These are phyloP conservation scores for Phyllostomus hastatus DNA, from an alignment of 2,113 vertebrate genomes.

Conservation along the genomic window DNA sequence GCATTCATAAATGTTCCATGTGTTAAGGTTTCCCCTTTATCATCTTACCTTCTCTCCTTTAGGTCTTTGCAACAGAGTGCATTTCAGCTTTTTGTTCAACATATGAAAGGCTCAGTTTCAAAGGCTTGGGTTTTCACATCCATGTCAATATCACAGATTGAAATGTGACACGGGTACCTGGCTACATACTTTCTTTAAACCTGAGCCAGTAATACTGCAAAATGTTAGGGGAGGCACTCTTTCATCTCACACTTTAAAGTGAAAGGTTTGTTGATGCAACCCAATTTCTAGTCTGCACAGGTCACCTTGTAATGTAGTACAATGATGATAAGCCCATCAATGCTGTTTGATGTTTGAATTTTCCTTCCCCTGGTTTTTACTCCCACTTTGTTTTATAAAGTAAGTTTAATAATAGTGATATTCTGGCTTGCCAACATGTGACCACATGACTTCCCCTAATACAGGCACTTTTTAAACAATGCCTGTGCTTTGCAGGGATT, in stretches of 20 bases:
- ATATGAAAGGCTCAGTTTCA: conserved; percentile 83
- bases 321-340: conserved; percentile 69
- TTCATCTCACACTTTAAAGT: conserved; percentile 85
- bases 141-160: conserved; percentile 80
- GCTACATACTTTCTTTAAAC: conserved; percentile 84
- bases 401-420: conserved; percentile 68
- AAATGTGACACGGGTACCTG: conserved; percentile 82
- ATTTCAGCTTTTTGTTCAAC: conserved; percentile 76
- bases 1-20: conserved; percentile 51
- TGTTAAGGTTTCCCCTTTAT: conserved; percentile 73
- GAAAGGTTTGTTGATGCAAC: conserved; percentile 83
- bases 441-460: conserved; percentile 61
- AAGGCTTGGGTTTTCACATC: conserved; percentile 80
- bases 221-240: conserved; percentile 73
- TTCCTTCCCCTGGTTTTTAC: neutral
- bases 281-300: conserved; percentile 84
- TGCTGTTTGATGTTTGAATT: conserved; percentile 76
- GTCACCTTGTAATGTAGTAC: conserved; percentile 79
- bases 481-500: conserved; percentile 49
- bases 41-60: conserved; percentile 75
- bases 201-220: conserved; percentile 79
- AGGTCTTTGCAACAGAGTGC: conserved; percentile 65
- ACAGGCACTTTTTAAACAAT: conserved; percentile 55
- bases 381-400: conserved; percentile 56
- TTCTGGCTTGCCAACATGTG: conserved; percentile 60